Percentiles rank a stretch among this genome's conserved stretches.
Evolutionary conservation across 2,797 vertebrate species (phyloP).

Genomic region (Brachymystax lenok): DNA sequence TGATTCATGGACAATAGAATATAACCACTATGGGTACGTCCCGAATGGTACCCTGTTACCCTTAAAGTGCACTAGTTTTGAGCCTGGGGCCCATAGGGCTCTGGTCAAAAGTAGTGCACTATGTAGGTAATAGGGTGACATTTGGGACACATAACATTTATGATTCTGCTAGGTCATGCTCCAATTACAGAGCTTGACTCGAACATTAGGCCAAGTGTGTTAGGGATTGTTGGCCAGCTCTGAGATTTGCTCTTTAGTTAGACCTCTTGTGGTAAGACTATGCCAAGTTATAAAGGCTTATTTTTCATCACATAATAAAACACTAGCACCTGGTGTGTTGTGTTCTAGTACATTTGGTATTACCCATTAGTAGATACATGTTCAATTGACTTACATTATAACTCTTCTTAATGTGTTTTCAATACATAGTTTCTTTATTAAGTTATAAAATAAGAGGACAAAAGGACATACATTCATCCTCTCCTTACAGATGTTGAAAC

Average conservation of each 20-base stretch:
- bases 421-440: not conserved
- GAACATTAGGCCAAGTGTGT: slow-evolving; percentile 6
- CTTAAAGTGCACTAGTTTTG: not conserved
- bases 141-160: slow-evolving; percentile 9
- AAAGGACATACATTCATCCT: not conserved
- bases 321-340: not conserved
- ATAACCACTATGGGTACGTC: not conserved
- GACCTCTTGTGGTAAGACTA: not conserved
- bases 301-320: not conserved
- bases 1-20: not conserved
- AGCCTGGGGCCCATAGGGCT: not conserved
- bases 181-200: slow-evolving; percentile 14
- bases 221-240: slow-evolving; percentile 13
- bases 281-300: not conserved
- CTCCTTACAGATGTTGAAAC: not conserved
- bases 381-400: not conserved
- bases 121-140: not conserved
- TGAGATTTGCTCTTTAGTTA: not conserved
- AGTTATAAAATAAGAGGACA: not conserved
- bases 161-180: slow-evolving; percentile 28
- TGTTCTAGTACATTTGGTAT: not conserved
- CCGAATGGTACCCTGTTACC: not conserved
- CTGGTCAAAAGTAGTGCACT: not conserved
- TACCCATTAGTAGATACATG: not conserved
- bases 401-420: not conserved